Evolutionary conservation across 2,797 vertebrate species (phyloP).

Genomic region (Sardinella longiceps): DNA sequence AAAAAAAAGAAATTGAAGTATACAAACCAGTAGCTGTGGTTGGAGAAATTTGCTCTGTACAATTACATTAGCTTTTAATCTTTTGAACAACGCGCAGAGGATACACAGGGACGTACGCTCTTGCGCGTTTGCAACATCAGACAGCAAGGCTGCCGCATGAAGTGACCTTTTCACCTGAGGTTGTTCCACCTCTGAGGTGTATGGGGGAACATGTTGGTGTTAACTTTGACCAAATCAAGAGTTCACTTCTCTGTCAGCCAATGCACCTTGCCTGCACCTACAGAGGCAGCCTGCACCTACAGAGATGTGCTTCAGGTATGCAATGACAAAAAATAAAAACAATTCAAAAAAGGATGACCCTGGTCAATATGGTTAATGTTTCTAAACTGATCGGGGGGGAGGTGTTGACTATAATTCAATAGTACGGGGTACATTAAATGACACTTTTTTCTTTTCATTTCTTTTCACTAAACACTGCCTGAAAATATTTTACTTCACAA

Average conservation of each 20-base stretch:
- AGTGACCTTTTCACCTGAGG: constrained; percentile 13
- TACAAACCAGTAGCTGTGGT: neutral
- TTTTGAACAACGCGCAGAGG: neutral
- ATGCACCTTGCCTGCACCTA: too few species aligned
- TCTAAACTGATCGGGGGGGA: too few species aligned
- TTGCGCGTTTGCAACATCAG: neutral
- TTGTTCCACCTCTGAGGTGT: neutral
- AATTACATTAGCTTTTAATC: neutral
- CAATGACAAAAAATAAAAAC: too few species aligned
- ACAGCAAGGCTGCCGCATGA: neutral
- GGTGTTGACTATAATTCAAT: too few species aligned
- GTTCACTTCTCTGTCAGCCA: neutral
- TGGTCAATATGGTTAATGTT: too few species aligned
- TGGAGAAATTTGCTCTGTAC: neutral
- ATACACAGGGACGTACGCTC: neutral
- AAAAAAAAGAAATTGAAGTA: neutral
- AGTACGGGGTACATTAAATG: too few species aligned
- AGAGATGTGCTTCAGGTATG: too few species aligned
- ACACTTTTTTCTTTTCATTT: neutral
- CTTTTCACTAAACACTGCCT: too few species aligned
- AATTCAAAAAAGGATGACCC: too few species aligned
- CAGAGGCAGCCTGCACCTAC: too few species aligned
- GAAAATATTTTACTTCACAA: too few species aligned
- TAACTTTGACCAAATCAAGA: neutral
- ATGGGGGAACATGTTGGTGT: neutral